Evolutionary conservation across 2,113 vertebrate species (phyloP).

Genomic region (Apodemus speciosus): DNA sequence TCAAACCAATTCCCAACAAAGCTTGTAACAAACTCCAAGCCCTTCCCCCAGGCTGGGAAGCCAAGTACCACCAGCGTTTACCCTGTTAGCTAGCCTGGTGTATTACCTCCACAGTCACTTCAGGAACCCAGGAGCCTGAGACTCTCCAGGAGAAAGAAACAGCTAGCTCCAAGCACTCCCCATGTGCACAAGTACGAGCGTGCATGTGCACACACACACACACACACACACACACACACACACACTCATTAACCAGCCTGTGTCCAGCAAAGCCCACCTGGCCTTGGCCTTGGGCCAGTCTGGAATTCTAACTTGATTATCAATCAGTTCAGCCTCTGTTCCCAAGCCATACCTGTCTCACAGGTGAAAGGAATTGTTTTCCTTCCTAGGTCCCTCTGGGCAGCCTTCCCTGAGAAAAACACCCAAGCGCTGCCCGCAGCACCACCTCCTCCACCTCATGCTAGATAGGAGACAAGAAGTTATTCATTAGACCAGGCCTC

Average conservation of each 20-base stretch:
- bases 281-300: not conserved
- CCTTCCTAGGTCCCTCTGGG: not conserved
- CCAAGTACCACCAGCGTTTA: not conserved
- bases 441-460: too few relatives aligned
- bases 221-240: not conserved
- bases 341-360: not conserved
- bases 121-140: not conserved
- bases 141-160: not conserved
- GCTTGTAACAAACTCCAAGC: not conserved
- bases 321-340: not conserved
- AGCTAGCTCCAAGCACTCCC: not conserved
- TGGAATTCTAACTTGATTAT: not conserved
- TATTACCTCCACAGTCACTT: too few relatives aligned
- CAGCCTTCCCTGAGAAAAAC: slow-evolving; percentile 10
- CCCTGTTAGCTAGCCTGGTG: not conserved
- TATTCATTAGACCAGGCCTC: not conserved
- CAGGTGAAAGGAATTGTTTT: not conserved
- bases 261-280: not conserved
- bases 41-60: not conserved
- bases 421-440: not conserved
- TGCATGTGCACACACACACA: too few relatives aligned
- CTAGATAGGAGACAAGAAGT: not conserved
- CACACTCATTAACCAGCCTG: not conserved
- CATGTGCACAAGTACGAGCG: not conserved
- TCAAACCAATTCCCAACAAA: not conserved